Evolutionary conservation across 2,113 vertebrate species (phyloP).

Genomic region (Okapia johnstoni): DNA sequence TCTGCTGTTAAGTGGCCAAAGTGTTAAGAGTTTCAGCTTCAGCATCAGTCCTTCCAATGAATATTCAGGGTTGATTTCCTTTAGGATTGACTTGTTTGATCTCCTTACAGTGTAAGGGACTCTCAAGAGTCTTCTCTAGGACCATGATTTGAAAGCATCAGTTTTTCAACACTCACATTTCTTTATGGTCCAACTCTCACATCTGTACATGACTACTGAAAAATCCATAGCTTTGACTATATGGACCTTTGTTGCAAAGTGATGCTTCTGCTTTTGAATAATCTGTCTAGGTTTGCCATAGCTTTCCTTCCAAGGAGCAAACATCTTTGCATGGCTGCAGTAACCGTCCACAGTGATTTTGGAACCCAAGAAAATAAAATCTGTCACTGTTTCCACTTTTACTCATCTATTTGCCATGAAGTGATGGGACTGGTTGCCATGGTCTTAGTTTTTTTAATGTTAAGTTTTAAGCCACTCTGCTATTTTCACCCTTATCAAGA

Average conservation of each 20-base stretch:
- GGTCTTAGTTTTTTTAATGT: not conserved
- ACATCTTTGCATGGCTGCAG: not conserved
- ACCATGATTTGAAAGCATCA: not conserved
- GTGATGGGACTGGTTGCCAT: not conserved
- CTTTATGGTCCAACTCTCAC: not conserved
- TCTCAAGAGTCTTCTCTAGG: not conserved
- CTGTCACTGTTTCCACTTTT: not conserved
- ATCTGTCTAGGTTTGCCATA: not conserved
- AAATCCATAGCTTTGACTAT: not conserved
- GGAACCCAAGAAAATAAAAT: not conserved
- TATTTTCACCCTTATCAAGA: not conserved
- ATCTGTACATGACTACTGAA: not conserved
- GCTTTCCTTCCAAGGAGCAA: not conserved
- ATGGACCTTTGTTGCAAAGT: not conserved
- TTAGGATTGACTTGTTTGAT: not conserved
- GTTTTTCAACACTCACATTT: not conserved
- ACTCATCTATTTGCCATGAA: not conserved
- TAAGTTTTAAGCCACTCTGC: not conserved
- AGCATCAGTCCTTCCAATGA: not conserved
- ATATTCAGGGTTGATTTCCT: not conserved
- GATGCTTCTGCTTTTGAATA: not conserved
- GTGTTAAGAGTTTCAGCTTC: not conserved
- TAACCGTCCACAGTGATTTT: not conserved
- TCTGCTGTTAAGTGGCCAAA: not conserved
- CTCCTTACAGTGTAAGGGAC: not conserved